Percentiles rank a stretch among this genome's conserved stretches.
These are phyloP conservation scores for Himalopsyche japonica DNA, from an alignment of 2,888 invertebrate species.

Conservation along the genomic window DNA sequence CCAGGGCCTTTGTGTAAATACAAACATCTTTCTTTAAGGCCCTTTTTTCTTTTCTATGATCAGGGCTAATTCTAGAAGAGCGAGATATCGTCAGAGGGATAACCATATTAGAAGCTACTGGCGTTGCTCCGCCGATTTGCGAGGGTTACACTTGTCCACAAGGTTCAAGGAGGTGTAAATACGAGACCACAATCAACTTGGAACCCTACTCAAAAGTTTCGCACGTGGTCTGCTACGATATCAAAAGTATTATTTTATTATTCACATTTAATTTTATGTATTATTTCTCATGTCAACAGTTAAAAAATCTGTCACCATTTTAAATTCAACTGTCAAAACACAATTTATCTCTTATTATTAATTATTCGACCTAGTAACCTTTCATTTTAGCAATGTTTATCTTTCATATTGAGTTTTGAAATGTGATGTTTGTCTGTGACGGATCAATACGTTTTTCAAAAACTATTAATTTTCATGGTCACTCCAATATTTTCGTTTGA, in stretches of 20 bases:
- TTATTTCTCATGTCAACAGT: neutral
- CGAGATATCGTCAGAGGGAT: slow-evolving; percentile 28
- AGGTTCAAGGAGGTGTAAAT: slow-evolving; percentile 38
- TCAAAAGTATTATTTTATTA: slow-evolving; percentile 27
- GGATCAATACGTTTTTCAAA: neutral
- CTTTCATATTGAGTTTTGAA: neutral
- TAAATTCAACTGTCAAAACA: neutral
- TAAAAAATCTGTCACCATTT: neutral
- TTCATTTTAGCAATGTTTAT: neutral
- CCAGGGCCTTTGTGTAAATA: no score
- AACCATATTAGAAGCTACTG: slow-evolving; percentile 26
- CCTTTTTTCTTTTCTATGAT: neutral
- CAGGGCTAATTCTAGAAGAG: slow-evolving; percentile 33
- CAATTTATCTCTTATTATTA: neutral
- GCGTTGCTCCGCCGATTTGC: slow-evolving; percentile 33
- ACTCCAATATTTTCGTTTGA: neutral
- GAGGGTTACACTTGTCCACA: slow-evolving; percentile 35
- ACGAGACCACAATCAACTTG: slow-evolving; percentile 34
- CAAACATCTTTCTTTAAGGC: neutral
- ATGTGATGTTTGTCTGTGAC: neutral
- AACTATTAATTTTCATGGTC: neutral
- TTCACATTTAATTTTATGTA: neutral
- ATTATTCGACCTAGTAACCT: neutral
- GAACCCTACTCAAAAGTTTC: slow-evolving; percentile 35
- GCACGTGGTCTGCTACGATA: slow-evolving; percentile 35